These are phyloP conservation scores for Himalopsyche kuldschensis DNA, from an alignment of 2,888 invertebrate species.

Conservation along the genomic window DNA sequence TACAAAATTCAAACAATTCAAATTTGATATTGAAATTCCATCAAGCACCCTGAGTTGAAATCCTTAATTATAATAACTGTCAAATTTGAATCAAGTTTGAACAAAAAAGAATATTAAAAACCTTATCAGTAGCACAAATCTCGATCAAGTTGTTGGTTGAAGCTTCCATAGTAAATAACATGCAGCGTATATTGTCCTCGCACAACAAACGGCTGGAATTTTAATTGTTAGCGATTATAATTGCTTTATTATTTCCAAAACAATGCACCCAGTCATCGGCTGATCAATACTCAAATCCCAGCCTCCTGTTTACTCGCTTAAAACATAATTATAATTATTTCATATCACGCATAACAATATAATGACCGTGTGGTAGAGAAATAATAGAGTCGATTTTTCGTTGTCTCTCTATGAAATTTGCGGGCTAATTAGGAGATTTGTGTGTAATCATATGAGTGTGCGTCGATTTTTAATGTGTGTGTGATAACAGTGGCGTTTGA, in stretches of 20 bases:
- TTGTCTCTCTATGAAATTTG: background rate
- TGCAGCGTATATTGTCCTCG: background rate
- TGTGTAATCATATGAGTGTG: background rate
- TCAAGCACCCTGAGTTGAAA: too few relatives aligned
- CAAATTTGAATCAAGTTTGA: too few relatives aligned
- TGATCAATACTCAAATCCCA: background rate
- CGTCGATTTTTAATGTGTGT: background rate
- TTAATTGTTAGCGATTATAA: background rate
- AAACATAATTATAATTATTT: background rate
- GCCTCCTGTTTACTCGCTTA: background rate
- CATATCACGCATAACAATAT: background rate
- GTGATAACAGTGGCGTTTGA: background rate
- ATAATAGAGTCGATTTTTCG: background rate
- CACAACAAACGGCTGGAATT: background rate
- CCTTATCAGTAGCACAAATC: too few relatives aligned
- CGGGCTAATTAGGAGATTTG: background rate
- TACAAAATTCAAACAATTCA: too few relatives aligned
- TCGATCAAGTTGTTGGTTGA: background rate
- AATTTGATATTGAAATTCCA: too few relatives aligned
- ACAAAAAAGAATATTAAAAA: too few relatives aligned
- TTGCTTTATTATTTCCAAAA: background rate
- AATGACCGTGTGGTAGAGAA: background rate
- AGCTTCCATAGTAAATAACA: background rate
- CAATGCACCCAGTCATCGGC: background rate
- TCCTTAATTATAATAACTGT: too few relatives aligned